Evolutionary conservation across 1,140 invertebrate genomes (phyloP).

Genomic region (Chionoecetes opilio): DNA sequence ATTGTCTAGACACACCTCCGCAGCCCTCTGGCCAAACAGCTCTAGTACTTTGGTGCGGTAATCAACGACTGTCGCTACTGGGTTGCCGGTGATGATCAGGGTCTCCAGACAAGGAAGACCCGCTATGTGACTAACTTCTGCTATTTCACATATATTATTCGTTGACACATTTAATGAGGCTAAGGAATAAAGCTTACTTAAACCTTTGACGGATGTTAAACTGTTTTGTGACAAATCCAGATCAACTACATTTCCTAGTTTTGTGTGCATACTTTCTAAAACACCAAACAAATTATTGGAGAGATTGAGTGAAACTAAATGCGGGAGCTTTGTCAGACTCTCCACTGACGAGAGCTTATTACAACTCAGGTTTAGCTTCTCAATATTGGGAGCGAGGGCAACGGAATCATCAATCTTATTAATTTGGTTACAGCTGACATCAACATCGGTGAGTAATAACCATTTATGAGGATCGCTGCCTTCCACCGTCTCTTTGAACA

Average conservation of each 20-base stretch:
- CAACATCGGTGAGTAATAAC: conserved; percentile 88
- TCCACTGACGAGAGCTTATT: conserved; percentile 91
- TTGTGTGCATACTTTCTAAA: conserved; percentile 91
- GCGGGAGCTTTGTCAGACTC: conserved; percentile 91
- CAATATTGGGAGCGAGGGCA: conserved; percentile 90
- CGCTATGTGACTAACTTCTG: conserved; percentile 92
- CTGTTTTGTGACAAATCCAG: conserved; percentile 95
- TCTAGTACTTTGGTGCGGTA: conserved; percentile 95
- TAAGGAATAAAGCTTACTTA: conserved; percentile 93
- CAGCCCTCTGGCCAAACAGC: conserved; percentile 90
- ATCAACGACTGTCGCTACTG: conserved; percentile 93
- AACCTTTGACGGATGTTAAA: conserved; percentile 89
- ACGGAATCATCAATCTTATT: conserved; percentile 91
- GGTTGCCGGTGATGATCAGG: conserved; percentile 94
- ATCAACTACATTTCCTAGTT: conserved; percentile 93
- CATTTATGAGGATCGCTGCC: conserved; percentile 85
- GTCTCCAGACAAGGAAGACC: conserved; percentile 93
- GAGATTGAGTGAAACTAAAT: conserved; percentile 90
- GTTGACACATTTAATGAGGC: conserved; percentile 93
- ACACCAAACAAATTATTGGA: conserved; percentile 88
- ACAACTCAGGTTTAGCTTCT: conserved; percentile 88
- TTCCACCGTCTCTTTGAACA: conserved; percentile 86
- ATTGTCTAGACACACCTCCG: conserved; percentile 93
- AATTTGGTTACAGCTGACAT: conserved; percentile 93
- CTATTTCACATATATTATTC: conserved; percentile 92